Base-by-base conservation (phyloP, 2,888 invertebrate genomes). In the Nipponacmea schrenckii region DNA sequence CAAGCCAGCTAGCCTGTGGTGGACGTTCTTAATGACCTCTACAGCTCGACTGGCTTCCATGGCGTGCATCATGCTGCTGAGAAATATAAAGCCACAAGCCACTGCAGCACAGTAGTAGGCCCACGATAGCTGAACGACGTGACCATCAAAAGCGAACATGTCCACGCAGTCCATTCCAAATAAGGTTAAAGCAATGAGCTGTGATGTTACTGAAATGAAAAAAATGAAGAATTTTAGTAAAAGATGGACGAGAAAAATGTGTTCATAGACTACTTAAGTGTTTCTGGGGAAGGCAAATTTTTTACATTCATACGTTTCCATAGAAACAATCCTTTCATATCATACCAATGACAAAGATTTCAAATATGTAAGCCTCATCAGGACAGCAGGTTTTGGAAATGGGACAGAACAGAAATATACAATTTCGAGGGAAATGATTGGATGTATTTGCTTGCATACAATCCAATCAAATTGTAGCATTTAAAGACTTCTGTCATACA, bases 1-100 rank as follows among this genome's bases (percentile, higher is more conserved):
- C 76, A 76, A 77, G 8, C 76, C 75, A 4, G 77, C 77, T 12
- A 78, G 45, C 0, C 78, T 73, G 31, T 77, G 72, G 63, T 77
- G 76, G 73, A 78, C 75, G 64, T 78, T 77, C 27, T 69, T 72
- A 48, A 78, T 67, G 14, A 77, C 65, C 4, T 71, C 74, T 14
- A 71, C 74, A 1, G 78, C 77, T 27, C 73, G 71, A 46, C 73
- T 75, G 3, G 78, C 78, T 56, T 78, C 78, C 68, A 77, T 70
- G n/a, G 72, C 73, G 27, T 72, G 70, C 20, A 73, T 45, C n/a
- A 78, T 15, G 62, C 74, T 70, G 24, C 69, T 62, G 39, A 78
- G 17, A 48, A 75, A 75, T 12, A 75, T 62, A n/a, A 78, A 24
- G 45, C 69, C 64, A 62, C 71, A 67, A 24, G 72, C 75, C 1